Base-by-base conservation (phyloP, 2,113 vertebrate genomes). In the Rhinoderma darwinii region DNA sequence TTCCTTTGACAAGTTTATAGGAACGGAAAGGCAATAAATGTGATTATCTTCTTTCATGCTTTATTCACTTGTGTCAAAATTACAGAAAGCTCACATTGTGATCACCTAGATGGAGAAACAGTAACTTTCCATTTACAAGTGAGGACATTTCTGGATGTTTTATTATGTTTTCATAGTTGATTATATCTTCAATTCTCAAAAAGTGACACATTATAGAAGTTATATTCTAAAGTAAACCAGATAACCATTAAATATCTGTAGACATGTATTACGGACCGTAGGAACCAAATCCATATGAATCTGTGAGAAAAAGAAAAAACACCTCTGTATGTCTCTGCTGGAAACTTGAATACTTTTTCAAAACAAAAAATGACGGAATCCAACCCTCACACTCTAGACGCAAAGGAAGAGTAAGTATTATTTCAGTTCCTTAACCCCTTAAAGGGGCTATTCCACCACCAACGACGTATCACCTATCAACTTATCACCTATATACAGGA, bases 1-100 rank as follows among this genome's bases (percentile, higher is more conserved):
- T 82, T 41, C 80, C 54, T 85, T 66, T 88, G 87, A 75, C 88
- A 82, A 80, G 39, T 81, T 75, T 66, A 84, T 76, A 81, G 66
- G 51, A 82, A 82, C 66, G 66, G 54, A 68, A 82, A 85, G 41
- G 63, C 83, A 88, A 87, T 87, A 87, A 82, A 75, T 54, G 25
- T 82, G 83, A 66, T 88, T 81, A 82, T 76, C 68, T n/a, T 82
- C 85, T 61, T 76, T 30, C 63, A 27, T 50, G 56, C 68, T 61
- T 59, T 85, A 80, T 84, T 88, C 75, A 39, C 66, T 70, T 37
- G 66, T 70, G 66, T 37, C 66, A 82, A 84, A 75, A 85, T 75
- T 41, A 84, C 77, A 75, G 44, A 87, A 82, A 50, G 66, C 68
- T 82, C 85, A 61, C 51, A 74, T 56, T 73, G 61, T 86, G 41